Percentiles rank a stretch among this genome's conserved stretches.
Evolutionary conservation across 35 echinoderm and acorn worm species (phyloP).

Genomic region (Nesometra sesokonis): DNA sequence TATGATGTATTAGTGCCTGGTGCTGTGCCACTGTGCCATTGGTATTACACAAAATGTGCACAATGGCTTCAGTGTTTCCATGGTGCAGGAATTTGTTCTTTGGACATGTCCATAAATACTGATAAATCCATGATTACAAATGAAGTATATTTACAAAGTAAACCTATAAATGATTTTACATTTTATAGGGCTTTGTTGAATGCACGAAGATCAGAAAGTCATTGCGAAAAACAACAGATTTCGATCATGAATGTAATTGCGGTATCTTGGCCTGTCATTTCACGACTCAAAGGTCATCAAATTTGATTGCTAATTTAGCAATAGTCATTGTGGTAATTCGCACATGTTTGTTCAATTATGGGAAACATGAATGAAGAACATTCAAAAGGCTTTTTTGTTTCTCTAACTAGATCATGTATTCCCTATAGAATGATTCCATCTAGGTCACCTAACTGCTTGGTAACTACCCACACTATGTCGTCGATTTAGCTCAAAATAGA

Average conservation of each 20-base stretch:
- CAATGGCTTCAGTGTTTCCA: no score
- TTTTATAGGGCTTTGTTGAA: background rate
- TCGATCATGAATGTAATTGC: background rate
- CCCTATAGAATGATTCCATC: background rate
- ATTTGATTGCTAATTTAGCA: background rate
- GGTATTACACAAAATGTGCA: no score
- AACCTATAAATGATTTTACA: background rate
- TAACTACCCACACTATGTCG: background rate
- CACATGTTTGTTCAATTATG: background rate
- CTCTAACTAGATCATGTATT: background rate
- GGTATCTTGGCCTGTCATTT: no score
- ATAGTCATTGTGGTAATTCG: background rate
- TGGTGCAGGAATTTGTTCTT: no score
- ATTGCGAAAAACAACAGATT: background rate
- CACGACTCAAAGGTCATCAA: background rate
- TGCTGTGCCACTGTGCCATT: no score
- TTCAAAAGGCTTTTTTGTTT: background rate
- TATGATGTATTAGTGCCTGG: no score
- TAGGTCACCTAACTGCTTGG: background rate
- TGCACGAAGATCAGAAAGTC: background rate
- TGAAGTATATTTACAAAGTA: background rate
- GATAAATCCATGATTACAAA: no score
- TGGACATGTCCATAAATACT: no score
- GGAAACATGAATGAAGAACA: background rate
- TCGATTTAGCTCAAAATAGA: background rate